These are phyloP conservation scores for Pseudochromis fuscus DNA, from an alignment of 2,797 vertebrate genomes.

Conservation along the genomic window DNA sequence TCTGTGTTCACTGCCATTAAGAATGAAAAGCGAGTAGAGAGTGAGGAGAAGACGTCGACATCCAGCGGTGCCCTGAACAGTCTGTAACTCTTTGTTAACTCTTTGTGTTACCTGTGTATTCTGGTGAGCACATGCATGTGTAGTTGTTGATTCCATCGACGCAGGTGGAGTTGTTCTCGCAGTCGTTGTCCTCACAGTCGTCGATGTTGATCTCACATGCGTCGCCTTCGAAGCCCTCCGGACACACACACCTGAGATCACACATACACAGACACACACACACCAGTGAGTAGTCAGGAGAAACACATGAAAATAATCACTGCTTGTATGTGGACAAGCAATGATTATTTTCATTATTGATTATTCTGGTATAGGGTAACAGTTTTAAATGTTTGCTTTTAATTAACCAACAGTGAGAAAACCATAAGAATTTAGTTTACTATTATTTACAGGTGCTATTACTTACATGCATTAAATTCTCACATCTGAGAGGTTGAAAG, in stretches of 20 bases:
- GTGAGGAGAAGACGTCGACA: neutral
- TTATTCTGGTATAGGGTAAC: too few relatives aligned
- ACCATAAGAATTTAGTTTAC: neutral
- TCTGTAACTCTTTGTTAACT: neutral
- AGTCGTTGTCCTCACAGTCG: slow-evolving; percentile 98
- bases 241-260: slow-evolving; percentile 92
- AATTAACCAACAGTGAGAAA: neutral
- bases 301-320: neutral
- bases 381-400: neutral
- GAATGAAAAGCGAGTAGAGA: neutral
- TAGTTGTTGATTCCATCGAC: slow-evolving; percentile 99
- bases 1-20: neutral
- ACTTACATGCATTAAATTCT: too few relatives aligned
- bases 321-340: too few relatives aligned
- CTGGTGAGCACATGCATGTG: slow-evolving; percentile 95
- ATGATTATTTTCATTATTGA: neutral
- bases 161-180: slow-evolving; percentile 98
- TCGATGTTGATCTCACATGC: slow-evolving; percentile 95
- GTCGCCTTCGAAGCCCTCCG: slow-evolving; percentile 96
- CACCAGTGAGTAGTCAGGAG: slow-evolving; percentile 2
- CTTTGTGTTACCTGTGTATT: slow-evolving; percentile 96
- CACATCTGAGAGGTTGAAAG: too few relatives aligned
- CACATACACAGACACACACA: slow-evolving; percentile 19
- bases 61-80: neutral
- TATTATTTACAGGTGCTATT: neutral